These are phyloP conservation scores for Drosophila melanosoma DNA, from an alignment of 2,888 invertebrate genomes.

Conservation along the genomic window DNA sequence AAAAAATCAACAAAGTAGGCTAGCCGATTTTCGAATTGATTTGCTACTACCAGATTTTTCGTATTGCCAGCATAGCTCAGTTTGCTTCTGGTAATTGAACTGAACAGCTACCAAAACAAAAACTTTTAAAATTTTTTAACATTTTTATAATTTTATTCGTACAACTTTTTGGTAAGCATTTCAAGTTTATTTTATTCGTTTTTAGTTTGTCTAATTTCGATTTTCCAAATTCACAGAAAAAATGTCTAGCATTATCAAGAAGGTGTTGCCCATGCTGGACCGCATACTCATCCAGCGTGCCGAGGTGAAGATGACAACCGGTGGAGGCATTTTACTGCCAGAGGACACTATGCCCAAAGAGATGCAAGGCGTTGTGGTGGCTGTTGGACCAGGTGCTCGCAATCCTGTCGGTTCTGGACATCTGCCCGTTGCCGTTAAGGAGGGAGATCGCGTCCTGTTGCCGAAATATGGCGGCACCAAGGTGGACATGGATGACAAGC, in stretches of 20 bases:
- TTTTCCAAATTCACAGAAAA: neutral
- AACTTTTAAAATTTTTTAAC: neutral
- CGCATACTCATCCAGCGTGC: slow-evolving; percentile 96
- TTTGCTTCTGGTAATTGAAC: slow-evolving; percentile 22
- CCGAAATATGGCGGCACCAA: slow-evolving; percentile 99
- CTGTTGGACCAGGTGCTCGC: slow-evolving; percentile 95
- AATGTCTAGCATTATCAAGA: slow-evolving; percentile 85
- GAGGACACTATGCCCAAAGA: slow-evolving; percentile 98
- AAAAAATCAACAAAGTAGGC: slow-evolving; percentile 39
- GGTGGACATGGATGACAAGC: slow-evolving; percentile 94
- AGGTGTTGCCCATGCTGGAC: slow-evolving; percentile 95
- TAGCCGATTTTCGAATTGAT: neutral
- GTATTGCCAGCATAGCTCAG: slow-evolving; percentile 17
- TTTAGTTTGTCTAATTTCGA: neutral
- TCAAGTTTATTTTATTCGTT: neutral
- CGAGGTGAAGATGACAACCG: slow-evolving; percentile 94
- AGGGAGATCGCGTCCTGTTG: slow-evolving; percentile 96
- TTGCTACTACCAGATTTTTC: neutral
- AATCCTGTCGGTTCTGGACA: slow-evolving; percentile 95
- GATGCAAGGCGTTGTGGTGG: slow-evolving; percentile 95
- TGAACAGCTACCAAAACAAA: slow-evolving; percentile 16
- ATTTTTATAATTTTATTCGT: neutral
- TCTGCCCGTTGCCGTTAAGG: slow-evolving; percentile 91
- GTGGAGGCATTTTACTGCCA: slow-evolving; percentile 98
- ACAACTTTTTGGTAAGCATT: slow-evolving; percentile 5